phyloP scores from a whole-genome alignment of 2,113 vertebrate genomes.

The Delphinapterus leucas region DNA sequence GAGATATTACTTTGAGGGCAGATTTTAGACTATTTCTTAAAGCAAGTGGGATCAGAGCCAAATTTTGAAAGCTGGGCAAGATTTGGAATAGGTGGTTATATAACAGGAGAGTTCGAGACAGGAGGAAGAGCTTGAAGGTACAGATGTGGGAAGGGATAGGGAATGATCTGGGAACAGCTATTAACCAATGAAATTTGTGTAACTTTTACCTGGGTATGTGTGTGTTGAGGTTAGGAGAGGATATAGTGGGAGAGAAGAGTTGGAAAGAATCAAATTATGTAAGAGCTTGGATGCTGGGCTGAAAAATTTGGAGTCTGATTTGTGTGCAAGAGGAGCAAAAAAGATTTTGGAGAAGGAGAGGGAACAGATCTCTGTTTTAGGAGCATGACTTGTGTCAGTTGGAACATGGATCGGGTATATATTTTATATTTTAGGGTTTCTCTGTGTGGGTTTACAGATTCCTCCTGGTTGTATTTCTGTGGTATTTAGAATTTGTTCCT shows the following conservation, averaged over 20 bases:
- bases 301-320: not conserved
- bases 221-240: not conserved
- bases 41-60: not conserved
- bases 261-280: not conserved
- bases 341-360: not conserved
- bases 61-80: slow-evolving; percentile 3
- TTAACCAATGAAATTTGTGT: not conserved
- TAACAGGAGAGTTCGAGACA: not conserved
- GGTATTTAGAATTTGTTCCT: not conserved
- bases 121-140: not conserved
- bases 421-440: not conserved
- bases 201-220: not conserved
- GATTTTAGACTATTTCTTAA: not conserved
- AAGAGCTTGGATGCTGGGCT: not conserved
- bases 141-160: not conserved
- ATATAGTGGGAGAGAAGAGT: not conserved
- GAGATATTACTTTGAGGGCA: not conserved
- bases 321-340: not conserved
- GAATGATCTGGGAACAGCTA: not conserved
- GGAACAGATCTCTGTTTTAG: not conserved
- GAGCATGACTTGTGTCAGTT: not conserved
- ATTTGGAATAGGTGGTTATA: not conserved
- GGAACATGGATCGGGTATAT: not conserved
- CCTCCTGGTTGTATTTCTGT: slow-evolving; percentile 1
- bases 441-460: not conserved